phyloP scores from a whole-genome alignment of 1,140 invertebrate species.

The Thalassaphorura encarpata region DNA sequence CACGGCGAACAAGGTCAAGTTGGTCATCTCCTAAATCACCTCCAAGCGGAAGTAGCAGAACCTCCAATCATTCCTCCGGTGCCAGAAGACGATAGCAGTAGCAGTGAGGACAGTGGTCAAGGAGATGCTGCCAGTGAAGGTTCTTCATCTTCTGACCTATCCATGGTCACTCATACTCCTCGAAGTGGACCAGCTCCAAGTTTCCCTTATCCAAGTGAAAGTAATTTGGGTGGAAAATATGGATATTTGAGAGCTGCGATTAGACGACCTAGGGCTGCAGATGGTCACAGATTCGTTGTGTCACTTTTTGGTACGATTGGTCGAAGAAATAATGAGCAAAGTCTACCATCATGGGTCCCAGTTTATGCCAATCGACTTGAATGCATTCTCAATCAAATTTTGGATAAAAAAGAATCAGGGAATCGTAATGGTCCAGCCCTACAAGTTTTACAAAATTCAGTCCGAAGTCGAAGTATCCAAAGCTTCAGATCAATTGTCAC shows the following conservation, averaged over 20 bases:
- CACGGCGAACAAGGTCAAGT: too few species aligned
- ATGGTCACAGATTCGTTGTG: slow-evolving; percentile 8
- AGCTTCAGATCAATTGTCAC: too few species aligned
- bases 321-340: not conserved
- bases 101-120: not conserved
- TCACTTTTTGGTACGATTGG: not conserved
- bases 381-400: slow-evolving; percentile 1
- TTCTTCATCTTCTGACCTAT: not conserved
- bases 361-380: slow-evolving; percentile 5
- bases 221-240: too few species aligned
- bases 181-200: not conserved
- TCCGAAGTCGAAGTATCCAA: too few species aligned
- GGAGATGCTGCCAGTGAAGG: not conserved
- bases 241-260: too few species aligned
- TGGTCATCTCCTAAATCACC: too few species aligned
- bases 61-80: too few species aligned
- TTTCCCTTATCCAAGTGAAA: not conserved
- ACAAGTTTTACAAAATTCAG: too few species aligned
- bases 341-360: slow-evolving; percentile 6
- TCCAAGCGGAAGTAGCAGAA: too few species aligned
- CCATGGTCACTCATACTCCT: too few species aligned
- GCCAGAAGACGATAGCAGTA: not conserved
- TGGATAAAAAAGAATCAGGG: not conserved
- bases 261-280: not conserved
- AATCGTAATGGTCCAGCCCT: too few species aligned